phyloP scores from a whole-genome alignment of 2,797 vertebrate genomes.

The Cetoscarus ocellatus region DNA sequence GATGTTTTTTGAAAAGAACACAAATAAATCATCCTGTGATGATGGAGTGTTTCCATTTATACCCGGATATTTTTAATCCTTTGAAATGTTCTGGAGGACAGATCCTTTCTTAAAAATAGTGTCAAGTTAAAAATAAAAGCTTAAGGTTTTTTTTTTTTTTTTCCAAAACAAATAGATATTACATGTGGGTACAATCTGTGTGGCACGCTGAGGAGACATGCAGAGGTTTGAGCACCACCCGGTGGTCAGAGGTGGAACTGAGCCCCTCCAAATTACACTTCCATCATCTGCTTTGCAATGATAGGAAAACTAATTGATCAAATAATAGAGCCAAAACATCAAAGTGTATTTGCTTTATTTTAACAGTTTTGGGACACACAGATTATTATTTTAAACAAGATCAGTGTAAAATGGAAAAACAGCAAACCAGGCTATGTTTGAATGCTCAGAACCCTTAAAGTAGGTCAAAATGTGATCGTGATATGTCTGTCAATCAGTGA shows the following conservation, averaged over 20 bases:
- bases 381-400: too few species aligned
- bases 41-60: not conserved
- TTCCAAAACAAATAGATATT: constrained; percentile 37
- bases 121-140: constrained; percentile 40
- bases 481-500: too few species aligned
- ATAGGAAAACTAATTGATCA: too few species aligned
- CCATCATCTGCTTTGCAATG: too few species aligned
- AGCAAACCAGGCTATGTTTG: too few species aligned
- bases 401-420: too few species aligned
- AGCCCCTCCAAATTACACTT: not conserved
- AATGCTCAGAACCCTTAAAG: too few species aligned
- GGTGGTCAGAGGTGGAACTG: constrained; percentile 72
- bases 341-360: too few species aligned
- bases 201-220: constrained; percentile 36
- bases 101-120: constrained; percentile 20
- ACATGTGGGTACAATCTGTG: constrained; percentile 52
- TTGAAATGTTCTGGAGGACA: constrained; percentile 15
- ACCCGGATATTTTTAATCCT: constrained; percentile 25
- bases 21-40: not conserved
- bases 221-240: constrained; percentile 68
- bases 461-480: too few species aligned
- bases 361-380: too few species aligned
- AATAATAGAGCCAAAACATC: too few species aligned
- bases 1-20: not conserved
- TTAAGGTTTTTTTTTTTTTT: not conserved